A percentile compares a stretch with the other conserved stretches of the same genome.
Evolutionary conservation across 2,113 vertebrate genomes (phyloP).

Genomic region (Blennius ocellaris): DNA sequence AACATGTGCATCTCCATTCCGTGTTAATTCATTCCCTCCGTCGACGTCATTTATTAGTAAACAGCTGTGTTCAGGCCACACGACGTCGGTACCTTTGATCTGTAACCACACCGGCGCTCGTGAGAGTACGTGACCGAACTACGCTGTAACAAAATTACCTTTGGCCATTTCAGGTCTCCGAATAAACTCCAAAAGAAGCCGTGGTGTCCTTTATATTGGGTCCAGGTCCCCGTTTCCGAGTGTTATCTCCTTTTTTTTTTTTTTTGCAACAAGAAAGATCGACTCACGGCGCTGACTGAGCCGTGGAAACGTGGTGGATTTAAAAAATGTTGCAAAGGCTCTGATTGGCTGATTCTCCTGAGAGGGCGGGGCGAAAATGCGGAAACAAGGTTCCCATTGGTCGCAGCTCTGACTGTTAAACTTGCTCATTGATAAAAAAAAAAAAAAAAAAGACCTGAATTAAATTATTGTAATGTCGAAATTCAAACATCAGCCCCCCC

Average conservation of each 20-base stretch:
- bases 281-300: accelerated
- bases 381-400: constrained; percentile 58
- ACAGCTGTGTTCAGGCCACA: background rate
- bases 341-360: constrained; percentile 56
- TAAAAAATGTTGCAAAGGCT: constrained; percentile 58
- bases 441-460: too few species aligned
- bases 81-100: background rate
- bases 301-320: constrained; percentile 46
- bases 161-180: constrained; percentile 76
- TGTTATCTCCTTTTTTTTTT: background rate
- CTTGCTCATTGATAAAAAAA: too few species aligned
- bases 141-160: constrained; percentile 62
- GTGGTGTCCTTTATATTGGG: background rate
- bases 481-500: too few species aligned
- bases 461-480: too few species aligned
- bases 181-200: constrained; percentile 12
- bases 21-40: too few species aligned
- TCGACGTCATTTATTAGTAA: constrained; percentile 7
- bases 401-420: background rate
- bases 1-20: background rate
- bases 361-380: background rate
- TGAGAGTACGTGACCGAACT: background rate
- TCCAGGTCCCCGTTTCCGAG: background rate
- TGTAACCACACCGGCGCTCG: too few species aligned
- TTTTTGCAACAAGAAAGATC: background rate